phyloP scores from a whole-genome alignment of 92 coral and sea anemone genomes.

The Paragorgia papillata region DNA sequence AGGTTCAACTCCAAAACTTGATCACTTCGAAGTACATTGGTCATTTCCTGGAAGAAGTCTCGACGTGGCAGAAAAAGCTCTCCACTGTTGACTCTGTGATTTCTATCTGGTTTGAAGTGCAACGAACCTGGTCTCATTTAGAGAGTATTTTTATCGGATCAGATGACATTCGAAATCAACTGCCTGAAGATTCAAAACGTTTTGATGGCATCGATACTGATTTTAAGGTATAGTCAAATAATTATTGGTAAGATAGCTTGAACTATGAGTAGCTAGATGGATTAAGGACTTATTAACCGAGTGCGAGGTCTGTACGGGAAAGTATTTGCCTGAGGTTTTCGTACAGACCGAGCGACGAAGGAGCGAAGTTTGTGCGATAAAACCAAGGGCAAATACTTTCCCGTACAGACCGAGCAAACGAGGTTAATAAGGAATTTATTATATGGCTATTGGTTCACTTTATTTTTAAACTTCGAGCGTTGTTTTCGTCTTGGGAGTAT shows the following conservation, averaged over 20 bases:
- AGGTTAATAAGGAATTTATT: too few relatives aligned
- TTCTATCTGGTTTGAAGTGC: constrained; percentile 98
- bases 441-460: too few relatives aligned
- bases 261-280: constrained; percentile 1
- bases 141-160: constrained; percentile 99
- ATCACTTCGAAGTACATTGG: constrained; percentile 99
- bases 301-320: too few relatives aligned
- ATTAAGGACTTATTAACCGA: too few relatives aligned
- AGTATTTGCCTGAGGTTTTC: too few relatives aligned
- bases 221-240: constrained; percentile 68
- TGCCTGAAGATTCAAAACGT: constrained; percentile 97
- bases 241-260: background rate
- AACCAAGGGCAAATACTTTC: too few relatives aligned
- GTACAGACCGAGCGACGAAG: too few relatives aligned
- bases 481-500: too few relatives aligned
- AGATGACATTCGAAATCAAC: constrained; percentile 92
- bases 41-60: constrained; percentile 96
- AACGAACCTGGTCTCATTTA: constrained; percentile 97
- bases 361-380: too few relatives aligned
- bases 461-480: too few relatives aligned
- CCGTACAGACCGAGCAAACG: too few relatives aligned
- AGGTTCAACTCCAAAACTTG: constrained; percentile 97
- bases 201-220: constrained; percentile 96
- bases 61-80: constrained; percentile 97
- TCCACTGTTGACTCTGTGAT: constrained; percentile 93